A percentile compares a stretch with the other conserved stretches of the same genome.
Evolutionary conservation across 2,888 invertebrate species (phyloP).

Genomic region (Masnerella sp.): DNA sequence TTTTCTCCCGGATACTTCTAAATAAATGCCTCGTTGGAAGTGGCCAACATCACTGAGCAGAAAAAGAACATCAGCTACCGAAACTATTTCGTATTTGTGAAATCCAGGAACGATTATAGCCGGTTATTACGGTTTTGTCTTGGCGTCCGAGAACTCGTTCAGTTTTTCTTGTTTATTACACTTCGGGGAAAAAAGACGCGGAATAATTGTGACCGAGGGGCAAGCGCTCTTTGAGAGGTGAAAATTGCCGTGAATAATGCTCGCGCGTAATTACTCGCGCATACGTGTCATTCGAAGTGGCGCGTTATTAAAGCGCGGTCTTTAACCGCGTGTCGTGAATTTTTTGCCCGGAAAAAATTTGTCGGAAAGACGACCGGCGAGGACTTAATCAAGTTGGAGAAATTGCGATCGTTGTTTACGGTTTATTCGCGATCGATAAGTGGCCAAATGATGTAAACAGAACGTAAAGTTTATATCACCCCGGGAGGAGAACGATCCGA

Average conservation of each 20-base stretch:
- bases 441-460: slow-evolving; percentile 11
- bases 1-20: too few species aligned
- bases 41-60: too few species aligned
- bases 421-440: slow-evolving; percentile 6
- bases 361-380: too few species aligned
- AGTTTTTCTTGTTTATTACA: slow-evolving; percentile 43
- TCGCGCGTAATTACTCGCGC: slow-evolving; percentile 33
- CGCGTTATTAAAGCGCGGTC: slow-evolving; percentile 31
- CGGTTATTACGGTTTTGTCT: slow-evolving; percentile 49
- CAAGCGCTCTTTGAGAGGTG: slow-evolving; percentile 48
- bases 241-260: slow-evolving; percentile 50
- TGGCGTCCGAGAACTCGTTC: slow-evolving; percentile 49
- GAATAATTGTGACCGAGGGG: slow-evolving; percentile 49
- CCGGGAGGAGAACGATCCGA: not conserved
- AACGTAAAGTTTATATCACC: slow-evolving; percentile 9
- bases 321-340: slow-evolving; percentile 9
- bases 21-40: too few species aligned
- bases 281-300: slow-evolving; percentile 47
- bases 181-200: slow-evolving; percentile 56
- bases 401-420: too few species aligned
- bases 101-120: slow-evolving; percentile 26
- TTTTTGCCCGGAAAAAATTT: too few species aligned
- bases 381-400: slow-evolving; percentile 20
- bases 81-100: slow-evolving; percentile 36
- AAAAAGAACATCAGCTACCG: too few species aligned